phyloP scores from a whole-genome alignment of 2,113 vertebrate genomes.

The Dascyllus trimaculatus region DNA sequence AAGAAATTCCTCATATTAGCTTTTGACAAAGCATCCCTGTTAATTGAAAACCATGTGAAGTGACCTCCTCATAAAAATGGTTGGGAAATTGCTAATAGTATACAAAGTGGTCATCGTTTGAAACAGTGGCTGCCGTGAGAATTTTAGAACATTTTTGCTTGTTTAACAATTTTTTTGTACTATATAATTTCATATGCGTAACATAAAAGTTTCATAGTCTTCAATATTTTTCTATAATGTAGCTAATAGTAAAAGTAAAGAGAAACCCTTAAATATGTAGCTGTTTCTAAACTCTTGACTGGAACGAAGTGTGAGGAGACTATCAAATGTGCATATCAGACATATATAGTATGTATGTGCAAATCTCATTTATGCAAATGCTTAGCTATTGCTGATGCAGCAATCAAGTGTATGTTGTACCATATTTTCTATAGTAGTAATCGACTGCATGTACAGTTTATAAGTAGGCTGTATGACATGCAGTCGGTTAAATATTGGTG shows the following conservation, averaged over 20 bases:
- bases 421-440: constrained; percentile 18
- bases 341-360: too few relatives aligned
- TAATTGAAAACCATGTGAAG: not conserved
- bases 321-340: too few relatives aligned
- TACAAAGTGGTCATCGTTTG: not conserved
- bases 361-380: not conserved
- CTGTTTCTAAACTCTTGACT: too few relatives aligned
- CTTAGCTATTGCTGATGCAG: not conserved
- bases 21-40: not conserved
- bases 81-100: not conserved
- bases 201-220: not conserved
- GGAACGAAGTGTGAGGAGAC: too few relatives aligned
- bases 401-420: constrained; percentile 4
- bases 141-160: not conserved
- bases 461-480: constrained; percentile 13
- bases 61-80: not conserved
- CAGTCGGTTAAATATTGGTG: constrained; percentile 30
- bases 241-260: not conserved
- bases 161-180: not conserved
- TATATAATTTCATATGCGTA: not conserved
- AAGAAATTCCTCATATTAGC: not conserved
- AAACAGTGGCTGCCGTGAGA: not conserved
- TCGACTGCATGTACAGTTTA: not conserved
- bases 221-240: not conserved
- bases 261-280: too few relatives aligned